Evolutionary conservation across 1,140 invertebrate genomes (phyloP), one percentile per base, ranked within the genome.

Genomic region (Lepidurus arcticus): DNA sequence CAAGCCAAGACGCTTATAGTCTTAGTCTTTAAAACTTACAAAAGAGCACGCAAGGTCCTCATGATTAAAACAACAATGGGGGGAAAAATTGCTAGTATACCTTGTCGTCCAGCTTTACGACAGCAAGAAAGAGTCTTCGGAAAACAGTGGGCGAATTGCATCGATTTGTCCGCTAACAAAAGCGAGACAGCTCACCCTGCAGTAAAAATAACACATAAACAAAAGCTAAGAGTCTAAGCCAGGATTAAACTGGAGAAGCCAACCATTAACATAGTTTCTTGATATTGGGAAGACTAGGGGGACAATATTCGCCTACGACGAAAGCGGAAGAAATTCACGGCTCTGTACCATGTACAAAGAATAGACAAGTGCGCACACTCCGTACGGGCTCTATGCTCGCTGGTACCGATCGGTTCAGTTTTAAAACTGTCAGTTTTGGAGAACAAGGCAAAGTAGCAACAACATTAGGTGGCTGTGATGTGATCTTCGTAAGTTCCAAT

Each of bases 351-450:
- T 4, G 9, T 16, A 9, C 53, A 65, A 21, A 10, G 34, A 47
- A 65, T n/a, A 16, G 53, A 21, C 53, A 21, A 65, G 6, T 13
- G 53, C 53, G 53, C 53, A 65, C 3, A 65, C 53, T 65, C 53
- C 16, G 53, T 65, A 16, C 9, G 8, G 53, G 13, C 16, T 7
- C 16, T 21, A 16, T 21, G 53, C 9, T 16, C 53, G 16, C 53
- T 65, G 53, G 53, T 65, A 65, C 53, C 53, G 53, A 65, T 65
- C 53, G 53, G 53, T 65, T 21, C 21, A 65, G 53, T 65, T 21
- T 21, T 65, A 65, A 65, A 16, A 65, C 53, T 21, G 8, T 21
- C 53, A 65, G 53, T 65, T 65, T 65, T 65, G 1, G 53, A 21
- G 53, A 21, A 65, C 13, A 65, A 13, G 53, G 53, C 53, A 11